A percentile compares a stretch with the other conserved stretches of the same genome.
Conservation (phyloP, 2,113 vertebrate species). For the Gymnorhina tibicen region DNA sequence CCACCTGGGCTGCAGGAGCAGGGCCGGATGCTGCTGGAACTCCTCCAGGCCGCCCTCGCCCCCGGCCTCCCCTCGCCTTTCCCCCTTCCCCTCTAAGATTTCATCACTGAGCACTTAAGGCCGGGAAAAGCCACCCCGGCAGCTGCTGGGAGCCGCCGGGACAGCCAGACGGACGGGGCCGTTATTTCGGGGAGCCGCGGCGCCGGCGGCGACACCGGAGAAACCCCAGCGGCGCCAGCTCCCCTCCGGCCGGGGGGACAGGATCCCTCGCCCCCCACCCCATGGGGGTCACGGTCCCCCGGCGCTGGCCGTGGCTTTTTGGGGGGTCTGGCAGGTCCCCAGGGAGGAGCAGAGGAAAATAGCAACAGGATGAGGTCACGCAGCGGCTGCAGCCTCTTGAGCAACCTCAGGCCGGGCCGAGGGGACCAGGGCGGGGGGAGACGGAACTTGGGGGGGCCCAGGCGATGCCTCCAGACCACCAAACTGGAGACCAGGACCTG, state of each 20-base stretch:
- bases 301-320: background rate
- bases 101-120: background rate
- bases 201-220: background rate
- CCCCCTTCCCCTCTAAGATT: background rate
- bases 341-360: background rate
- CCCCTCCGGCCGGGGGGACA: background rate
- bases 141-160: background rate
- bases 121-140: background rate
- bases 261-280: background rate
- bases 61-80: background rate
- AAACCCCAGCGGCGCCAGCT: background rate
- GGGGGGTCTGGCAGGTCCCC: background rate
- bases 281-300: fast-evolving
- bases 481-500: fast-evolving
- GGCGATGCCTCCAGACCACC: background rate
- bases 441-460: fast-evolving
- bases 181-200: constrained; percentile 5
- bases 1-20: background rate
- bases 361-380: constrained; percentile 19
- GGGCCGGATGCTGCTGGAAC: background rate
- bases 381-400: constrained; percentile 1
- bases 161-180: background rate
- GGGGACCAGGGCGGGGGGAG: background rate
- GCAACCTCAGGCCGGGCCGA: background rate
- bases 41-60: background rate